Evolutionary conservation across 2,888 invertebrate genomes (phyloP), one percentile per base, ranked within the genome.

Genomic region (Myopa tessellatipennis): DNA sequence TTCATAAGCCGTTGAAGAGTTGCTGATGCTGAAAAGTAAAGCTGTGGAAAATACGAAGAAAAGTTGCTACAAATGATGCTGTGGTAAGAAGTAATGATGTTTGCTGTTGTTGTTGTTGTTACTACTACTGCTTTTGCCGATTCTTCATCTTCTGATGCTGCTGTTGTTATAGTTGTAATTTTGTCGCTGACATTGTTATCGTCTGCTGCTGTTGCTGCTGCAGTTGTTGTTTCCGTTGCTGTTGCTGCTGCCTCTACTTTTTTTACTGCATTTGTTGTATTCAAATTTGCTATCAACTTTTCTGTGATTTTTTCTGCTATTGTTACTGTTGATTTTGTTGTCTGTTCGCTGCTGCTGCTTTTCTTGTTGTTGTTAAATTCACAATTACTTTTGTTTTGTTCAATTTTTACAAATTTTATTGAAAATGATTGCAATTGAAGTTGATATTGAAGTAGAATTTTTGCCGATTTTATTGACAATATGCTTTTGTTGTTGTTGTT

Each of bases 401-500:
- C 78, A 76, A 76, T 79, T 78, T 77, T 52, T 36, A 74, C 76
- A 63, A 78, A 72, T 72, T 73, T 79, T 79, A 45, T 45, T 69
- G 6, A 45, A 26, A 69, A 69, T 38, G 12, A 3, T 70, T 26
- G 60, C 26, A 73, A 61, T 61, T 61, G 61, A 73, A 72, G 58
- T 72, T 78, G 38, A 75, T 76, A 52, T 76, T 76, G 68, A 77
- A 77, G 58, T 38, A 77, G 50, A 77, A 2, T 26, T 74, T 79
- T 18, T 71, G 77, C 38, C 14, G 34, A 63, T 79, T 75, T 65
- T 63, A 77, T 72, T 75, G 70, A 75, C 26, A 75, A 58, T 70
- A 74, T 65, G 65, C 76, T 79, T 26, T 67, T 70, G 65, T 80
- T 78, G 76, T 79, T 79, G 77, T 80, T 80, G 78, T 75, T 78